Evolutionary conservation across 2,888 invertebrate genomes (phyloP).

Genomic region (Chymomyza procnemis): DNA sequence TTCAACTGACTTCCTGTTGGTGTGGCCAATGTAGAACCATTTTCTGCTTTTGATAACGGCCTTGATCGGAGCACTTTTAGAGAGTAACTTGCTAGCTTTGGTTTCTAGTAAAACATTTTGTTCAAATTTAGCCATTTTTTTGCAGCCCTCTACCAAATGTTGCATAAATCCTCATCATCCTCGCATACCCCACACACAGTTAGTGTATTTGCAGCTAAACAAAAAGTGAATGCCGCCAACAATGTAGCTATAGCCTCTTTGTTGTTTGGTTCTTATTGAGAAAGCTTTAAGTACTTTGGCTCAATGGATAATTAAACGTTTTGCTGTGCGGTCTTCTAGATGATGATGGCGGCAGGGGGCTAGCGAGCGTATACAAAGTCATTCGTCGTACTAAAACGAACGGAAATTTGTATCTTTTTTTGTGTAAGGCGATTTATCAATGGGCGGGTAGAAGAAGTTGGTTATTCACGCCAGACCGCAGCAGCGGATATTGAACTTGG

Average conservation of each 20-base stretch:
- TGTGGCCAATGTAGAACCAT: no score
- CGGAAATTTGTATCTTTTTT: background rate
- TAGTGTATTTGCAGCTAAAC: background rate
- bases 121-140: no score
- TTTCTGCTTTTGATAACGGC: no score
- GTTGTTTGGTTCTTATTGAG: conserved; percentile 26
- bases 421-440: conserved; percentile 1
- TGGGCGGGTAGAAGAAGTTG: background rate
- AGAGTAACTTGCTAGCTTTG: no score
- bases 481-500: conserved; percentile 57
- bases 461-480: background rate
- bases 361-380: no score
- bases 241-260: conserved; percentile 17
- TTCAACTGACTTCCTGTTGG: no score
- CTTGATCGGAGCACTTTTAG: no score
- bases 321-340: conserved; percentile 14
- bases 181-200: background rate
- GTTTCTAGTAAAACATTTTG: no score
- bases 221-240: conserved; percentile 5
- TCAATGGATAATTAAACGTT: conserved; percentile 62
- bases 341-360: background rate
- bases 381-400: background rate
- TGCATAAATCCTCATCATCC: background rate
- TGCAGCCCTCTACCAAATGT: no score
- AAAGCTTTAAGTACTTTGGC: conserved; percentile 39